Percentiles rank a stretch among this genome's conserved stretches.
Evolutionary conservation across 2,888 invertebrate genomes (phyloP).

Genomic region (Steinernema carpocapsae): DNA sequence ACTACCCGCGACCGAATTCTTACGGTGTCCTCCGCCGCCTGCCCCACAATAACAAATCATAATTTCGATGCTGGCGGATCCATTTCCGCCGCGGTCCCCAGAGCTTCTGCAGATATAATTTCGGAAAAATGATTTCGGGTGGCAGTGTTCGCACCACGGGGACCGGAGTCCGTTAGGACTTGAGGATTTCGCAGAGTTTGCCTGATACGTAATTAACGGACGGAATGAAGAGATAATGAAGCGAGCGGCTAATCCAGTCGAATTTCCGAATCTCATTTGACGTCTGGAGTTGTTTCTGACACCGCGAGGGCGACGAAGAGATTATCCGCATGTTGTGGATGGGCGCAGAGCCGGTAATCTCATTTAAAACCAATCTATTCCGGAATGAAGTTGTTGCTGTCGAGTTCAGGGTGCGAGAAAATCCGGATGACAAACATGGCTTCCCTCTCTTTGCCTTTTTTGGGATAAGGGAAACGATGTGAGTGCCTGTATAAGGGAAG

Average conservation of each 20-base stretch:
- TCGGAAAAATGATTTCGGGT: conserved; percentile 2
- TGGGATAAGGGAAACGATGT: too few relatives aligned
- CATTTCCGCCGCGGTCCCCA: background rate
- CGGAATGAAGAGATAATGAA: conserved; percentile 24
- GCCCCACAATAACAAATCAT: conserved; percentile 16
- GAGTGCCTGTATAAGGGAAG: too few relatives aligned
- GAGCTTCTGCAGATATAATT: conserved; percentile 8
- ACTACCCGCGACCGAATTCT: background rate
- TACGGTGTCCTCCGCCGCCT: background rate
- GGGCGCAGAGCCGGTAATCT: conserved; percentile 20
- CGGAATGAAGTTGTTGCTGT: background rate
- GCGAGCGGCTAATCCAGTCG: conserved; percentile 5
- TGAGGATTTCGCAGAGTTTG: background rate
- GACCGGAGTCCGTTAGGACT: background rate
- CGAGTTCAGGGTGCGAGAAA: conserved; percentile 13
- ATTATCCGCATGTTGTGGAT: background rate
- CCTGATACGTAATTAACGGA: background rate
- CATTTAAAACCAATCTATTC: conserved; percentile 28
- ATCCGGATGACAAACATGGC: background rate
- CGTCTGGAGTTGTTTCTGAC: conserved; percentile 1
- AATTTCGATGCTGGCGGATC: conserved; percentile 18
- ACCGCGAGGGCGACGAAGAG: background rate
- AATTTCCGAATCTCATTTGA: conserved; percentile 14
- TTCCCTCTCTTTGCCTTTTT: too few relatives aligned
- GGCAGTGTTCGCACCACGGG: background rate